Base-by-base conservation (phyloP, 2,888 invertebrate genomes). In the Diplazon laetatorius region DNA sequence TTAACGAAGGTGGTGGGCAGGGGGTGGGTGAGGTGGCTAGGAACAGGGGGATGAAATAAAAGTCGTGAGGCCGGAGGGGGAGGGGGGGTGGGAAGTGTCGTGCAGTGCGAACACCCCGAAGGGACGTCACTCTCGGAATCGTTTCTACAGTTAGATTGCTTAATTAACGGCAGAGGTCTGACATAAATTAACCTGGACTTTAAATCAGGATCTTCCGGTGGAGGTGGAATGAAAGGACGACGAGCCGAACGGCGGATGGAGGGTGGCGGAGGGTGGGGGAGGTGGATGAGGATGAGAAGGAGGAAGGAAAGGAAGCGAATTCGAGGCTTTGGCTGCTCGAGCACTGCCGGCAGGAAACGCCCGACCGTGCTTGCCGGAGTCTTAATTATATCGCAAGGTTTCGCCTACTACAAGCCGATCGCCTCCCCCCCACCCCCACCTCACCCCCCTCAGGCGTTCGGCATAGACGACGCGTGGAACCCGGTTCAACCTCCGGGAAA, bases 321-420 rank as follows among this genome's bases (percentile, higher is more conserved):
- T 77, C 68, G 71, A 65, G 57, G 39, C 52, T 55, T 55, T 57
- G n/a, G 63, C 68, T 65, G 80, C 73, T 71, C 18, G 30, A 44
- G 52, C 50, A 50, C 25, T 37, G 39, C 39, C 39, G 50, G 22
- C 66, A 50, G 52, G 30, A 66, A 66, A 66, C 39, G 66, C 50
- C 20, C 52, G 16, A 42, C 52, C 52, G 22, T 52, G 22, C 57
- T 37, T 39, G 66, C 16, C 66, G 52, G 37, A 50, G 65, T 65
- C 48, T 52, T 52, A 66, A 66, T 52, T 66, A 66, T 52, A 37
- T 16, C 52, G 39, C 50, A 50, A 52, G 52, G 14, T 14, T 66
- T 66, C 66, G 18, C 39, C 52, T 39, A 46, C 39, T 50, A 65
- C 42, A 48, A 65, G 50, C 37, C 46, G 35, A 37, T 65, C 35